A percentile compares a stretch with the other conserved stretches of the same genome.
phyloP scores from a whole-genome alignment of 2,113 vertebrate genomes.

The Ursus arctos region DNA sequence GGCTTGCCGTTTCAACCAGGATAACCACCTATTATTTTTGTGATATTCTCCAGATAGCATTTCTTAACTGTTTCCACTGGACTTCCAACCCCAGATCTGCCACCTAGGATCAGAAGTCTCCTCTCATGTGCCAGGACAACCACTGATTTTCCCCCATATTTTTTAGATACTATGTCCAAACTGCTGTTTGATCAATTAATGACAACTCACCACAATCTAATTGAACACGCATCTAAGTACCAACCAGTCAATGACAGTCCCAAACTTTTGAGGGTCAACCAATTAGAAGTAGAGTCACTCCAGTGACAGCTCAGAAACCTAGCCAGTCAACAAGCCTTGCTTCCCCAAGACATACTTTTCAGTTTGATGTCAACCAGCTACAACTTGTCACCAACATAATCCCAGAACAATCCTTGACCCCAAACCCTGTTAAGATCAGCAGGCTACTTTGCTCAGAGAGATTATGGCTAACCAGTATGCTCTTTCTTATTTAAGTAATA shows the following conservation, averaged over 20 bases:
- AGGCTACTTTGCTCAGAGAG: background rate
- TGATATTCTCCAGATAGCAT: background rate
- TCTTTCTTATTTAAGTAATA: background rate
- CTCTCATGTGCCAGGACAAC: background rate
- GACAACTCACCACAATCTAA: background rate
- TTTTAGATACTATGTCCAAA: background rate
- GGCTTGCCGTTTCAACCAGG: background rate
- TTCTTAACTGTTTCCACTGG: background rate
- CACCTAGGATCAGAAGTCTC: background rate
- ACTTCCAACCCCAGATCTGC: background rate
- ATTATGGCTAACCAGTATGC: background rate
- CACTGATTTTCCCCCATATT: background rate
- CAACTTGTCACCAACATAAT: background rate
- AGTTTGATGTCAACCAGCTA: background rate
- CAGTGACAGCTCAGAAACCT: background rate
- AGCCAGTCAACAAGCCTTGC: background rate
- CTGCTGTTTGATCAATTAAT: background rate
- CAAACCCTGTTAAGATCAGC: background rate
- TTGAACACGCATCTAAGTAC: background rate
- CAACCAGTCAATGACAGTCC: background rate
- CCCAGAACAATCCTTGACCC: background rate
- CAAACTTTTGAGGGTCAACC: background rate
- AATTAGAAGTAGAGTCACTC: background rate
- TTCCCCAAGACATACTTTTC: background rate
- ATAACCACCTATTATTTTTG: background rate